A percentile compares a stretch with the other conserved stretches of the same genome.
Conservation (phyloP, 2,888 invertebrate species). For the Trilocha varians region DNA sequence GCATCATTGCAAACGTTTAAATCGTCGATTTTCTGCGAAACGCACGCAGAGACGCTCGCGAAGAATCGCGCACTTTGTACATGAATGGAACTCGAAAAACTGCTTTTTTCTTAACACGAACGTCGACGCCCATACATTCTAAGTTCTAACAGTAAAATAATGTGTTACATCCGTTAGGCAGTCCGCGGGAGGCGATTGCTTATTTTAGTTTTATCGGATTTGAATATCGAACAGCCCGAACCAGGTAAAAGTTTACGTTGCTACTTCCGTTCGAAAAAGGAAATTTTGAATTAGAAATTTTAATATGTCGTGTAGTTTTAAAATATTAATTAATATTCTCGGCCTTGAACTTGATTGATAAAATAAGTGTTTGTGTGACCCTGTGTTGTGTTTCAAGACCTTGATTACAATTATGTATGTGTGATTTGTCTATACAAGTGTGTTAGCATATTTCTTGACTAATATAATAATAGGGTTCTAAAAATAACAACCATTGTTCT, state of each 20-base stretch:
- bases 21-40: slow-evolving; percentile 1
- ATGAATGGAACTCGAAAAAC: slow-evolving; percentile 45
- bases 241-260: not conserved
- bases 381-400: not conserved
- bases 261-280: too few relatives aligned
- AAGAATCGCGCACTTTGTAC: slow-evolving; percentile 24
- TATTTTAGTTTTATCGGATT: slow-evolving; percentile 4
- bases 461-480: too few relatives aligned
- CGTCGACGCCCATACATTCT: slow-evolving; percentile 26
- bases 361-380: not conserved
- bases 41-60: slow-evolving; percentile 19
- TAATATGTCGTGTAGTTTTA: too few relatives aligned
- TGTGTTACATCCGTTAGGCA: slow-evolving; percentile 50
- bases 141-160: slow-evolving; percentile 47
- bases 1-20: too few relatives aligned
- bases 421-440: too few relatives aligned
- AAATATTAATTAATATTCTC: not conserved
- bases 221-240: not conserved
- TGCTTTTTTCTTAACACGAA: slow-evolving; percentile 29
- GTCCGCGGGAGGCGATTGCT: slow-evolving; percentile 33
- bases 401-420: too few relatives aligned
- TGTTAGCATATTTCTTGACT: too few relatives aligned
- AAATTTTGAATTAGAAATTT: too few relatives aligned
- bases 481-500: too few relatives aligned
- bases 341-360: not conserved